phyloP scores from a whole-genome alignment of 2,797 vertebrate genomes.

The Oryzias sinensis region DNA sequence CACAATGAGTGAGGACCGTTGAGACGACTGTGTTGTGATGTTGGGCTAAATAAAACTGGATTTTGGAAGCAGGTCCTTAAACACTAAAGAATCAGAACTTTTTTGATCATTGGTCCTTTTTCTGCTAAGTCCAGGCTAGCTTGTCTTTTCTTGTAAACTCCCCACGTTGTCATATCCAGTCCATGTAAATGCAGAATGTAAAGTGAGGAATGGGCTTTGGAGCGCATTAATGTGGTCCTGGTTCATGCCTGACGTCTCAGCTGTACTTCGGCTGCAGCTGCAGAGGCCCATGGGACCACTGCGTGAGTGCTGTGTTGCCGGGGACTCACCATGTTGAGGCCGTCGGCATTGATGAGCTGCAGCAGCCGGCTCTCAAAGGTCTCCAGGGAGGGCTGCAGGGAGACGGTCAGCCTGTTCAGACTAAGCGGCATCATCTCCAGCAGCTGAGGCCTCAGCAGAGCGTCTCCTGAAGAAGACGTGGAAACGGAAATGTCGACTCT shows the following conservation, averaged over 20 bases:
- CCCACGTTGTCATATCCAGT: neutral
- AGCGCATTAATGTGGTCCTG: neutral
- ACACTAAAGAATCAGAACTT: too few relatives aligned
- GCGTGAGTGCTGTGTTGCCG: slow-evolving; percentile 10
- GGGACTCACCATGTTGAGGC: slow-evolving; percentile 82
- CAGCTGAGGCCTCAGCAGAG: slow-evolving; percentile 82
- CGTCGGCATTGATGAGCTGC: slow-evolving; percentile 81
- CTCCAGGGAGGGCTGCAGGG: slow-evolving; percentile 85
- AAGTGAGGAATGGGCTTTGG: neutral
- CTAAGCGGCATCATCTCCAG: slow-evolving; percentile 78
- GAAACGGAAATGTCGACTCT: neutral
- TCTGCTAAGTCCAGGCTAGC: slow-evolving; percentile 2
- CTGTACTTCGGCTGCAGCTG: neutral
- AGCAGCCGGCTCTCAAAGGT: slow-evolving; percentile 89
- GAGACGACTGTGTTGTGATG: too few relatives aligned
- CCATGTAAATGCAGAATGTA: slow-evolving; percentile 3
- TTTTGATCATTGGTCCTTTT: neutral
- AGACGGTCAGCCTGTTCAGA: slow-evolving; percentile 81
- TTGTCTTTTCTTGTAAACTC: slow-evolving; percentile 13
- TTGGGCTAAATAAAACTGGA: too few relatives aligned
- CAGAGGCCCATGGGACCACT: neutral
- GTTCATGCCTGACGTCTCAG: neutral
- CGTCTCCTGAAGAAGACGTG: slow-evolving; percentile 72
- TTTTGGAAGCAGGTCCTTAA: too few relatives aligned
- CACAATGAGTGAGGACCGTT: too few relatives aligned